Base-by-base conservation (phyloP, 2,888 invertebrate genomes). In the Pogonocherus hispidulus region DNA sequence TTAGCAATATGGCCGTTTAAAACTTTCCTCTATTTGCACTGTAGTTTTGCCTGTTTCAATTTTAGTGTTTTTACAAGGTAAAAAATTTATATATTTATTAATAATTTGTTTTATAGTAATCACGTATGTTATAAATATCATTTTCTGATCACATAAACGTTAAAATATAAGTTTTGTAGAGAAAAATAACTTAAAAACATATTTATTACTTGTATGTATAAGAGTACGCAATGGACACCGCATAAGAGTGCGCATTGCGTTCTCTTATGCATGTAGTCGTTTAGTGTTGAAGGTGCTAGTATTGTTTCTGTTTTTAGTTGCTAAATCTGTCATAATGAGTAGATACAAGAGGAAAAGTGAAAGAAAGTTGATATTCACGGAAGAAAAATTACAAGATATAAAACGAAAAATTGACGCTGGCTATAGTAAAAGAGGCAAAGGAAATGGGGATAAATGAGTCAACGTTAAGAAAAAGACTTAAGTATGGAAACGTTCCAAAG, bases 381-480 rank as follows among this genome's bases (percentile, higher is more conserved):
- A 47, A 47, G 47, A 18, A 3, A 16, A 19, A 9, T 9, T 47
- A 4, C 18, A 47, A 47, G 19, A 47, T 3, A 19, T 16, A 6
- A 14, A 11, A 11, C 14, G 3, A 41, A 41, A 49, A 22, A 19
- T 23, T 23, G 23, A 3, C 3, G 23, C 3, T 23, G 23, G 23
- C 6, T 23, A 4, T 23, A 23, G 23, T 23, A 23, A 23, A 23
- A 23, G 23, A 23, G 6, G 23, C 23, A 3, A 23, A 6, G 32
- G 23, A 23, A 52, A 52, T 52, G 59, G 57, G 41, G 6, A 63
- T 41, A 20, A 52, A 44, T n/a, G 63, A 63, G 27, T n/a, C 52
- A 22, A 63, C 63, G 4, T 27, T 63, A 19, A 63, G 63, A 54
- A 54, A 63, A 54, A 44, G 56, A 27, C 16, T 65, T 9, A 47